These are phyloP conservation scores for Hymenopus coronatus DNA, from an alignment of 2,888 invertebrate genomes.

Conservation along the genomic window DNA sequence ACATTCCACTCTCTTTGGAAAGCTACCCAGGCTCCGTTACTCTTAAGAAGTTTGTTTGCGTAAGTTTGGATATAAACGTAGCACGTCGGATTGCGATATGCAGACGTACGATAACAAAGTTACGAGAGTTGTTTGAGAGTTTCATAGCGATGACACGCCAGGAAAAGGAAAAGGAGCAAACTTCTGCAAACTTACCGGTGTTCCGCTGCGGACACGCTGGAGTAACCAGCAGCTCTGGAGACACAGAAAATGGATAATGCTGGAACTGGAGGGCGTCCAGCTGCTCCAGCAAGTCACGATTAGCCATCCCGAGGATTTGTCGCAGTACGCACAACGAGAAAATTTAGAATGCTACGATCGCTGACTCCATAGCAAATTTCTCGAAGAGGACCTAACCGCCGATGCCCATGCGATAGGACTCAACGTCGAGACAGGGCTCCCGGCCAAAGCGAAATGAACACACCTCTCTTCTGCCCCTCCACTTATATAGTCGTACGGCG, in stretches of 20 bases:
- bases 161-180: background rate
- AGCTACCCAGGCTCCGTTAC: too few species aligned
- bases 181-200: background rate
- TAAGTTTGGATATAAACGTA: too few species aligned
- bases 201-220: conserved; percentile 12
- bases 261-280: conserved; percentile 31
- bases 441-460: background rate
- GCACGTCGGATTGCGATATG: too few species aligned
- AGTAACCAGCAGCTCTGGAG: conserved; percentile 25
- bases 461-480: background rate
- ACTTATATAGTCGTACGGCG: background rate
- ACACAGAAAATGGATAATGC: conserved; percentile 28
- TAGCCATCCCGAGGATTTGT: conserved; percentile 3
- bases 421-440: background rate
- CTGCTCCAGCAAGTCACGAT: conserved; percentile 13
- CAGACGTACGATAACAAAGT: background rate
- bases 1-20: too few species aligned
- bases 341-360: background rate
- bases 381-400: background rate
- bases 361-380: background rate
- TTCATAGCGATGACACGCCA: background rate
- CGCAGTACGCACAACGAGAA: background rate
- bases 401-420: background rate
- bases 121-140: background rate
- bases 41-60: too few species aligned